A percentile compares a stretch with the other conserved stretches of the same genome.
Conservation (phyloP, 2,113 vertebrate species). For the Bambusicola thoracicus region DNA sequence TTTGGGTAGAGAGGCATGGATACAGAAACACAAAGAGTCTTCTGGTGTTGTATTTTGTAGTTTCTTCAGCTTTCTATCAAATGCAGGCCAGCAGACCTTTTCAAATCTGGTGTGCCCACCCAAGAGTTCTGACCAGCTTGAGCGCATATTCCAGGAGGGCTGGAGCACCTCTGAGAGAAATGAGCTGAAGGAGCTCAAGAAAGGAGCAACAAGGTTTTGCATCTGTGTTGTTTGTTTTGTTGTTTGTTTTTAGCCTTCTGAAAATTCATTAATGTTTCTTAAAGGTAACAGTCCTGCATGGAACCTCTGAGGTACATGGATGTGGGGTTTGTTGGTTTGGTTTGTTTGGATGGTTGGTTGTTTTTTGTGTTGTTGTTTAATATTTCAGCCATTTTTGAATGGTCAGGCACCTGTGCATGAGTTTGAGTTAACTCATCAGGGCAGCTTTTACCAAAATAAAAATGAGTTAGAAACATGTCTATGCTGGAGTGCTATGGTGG, state of each 20-base stretch:
- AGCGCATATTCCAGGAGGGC: neutral
- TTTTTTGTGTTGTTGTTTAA: neutral
- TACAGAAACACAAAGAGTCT: neutral
- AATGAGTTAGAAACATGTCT: neutral
- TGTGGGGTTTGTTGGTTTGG: neutral
- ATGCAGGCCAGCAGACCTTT: neutral
- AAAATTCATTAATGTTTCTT: neutral
- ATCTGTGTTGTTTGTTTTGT: neutral
- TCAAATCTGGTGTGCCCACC: too few relatives aligned
- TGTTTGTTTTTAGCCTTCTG: neutral
- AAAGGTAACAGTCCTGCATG: neutral
- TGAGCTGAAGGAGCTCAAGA: neutral
- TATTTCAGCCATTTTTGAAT: neutral
- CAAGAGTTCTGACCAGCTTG: neutral
- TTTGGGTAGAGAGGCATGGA: rapidly evolving
- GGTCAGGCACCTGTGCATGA: neutral
- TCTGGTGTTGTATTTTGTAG: neutral
- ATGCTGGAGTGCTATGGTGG: neutral
- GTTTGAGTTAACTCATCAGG: neutral
- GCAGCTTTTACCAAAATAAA: neutral
- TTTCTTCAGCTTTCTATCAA: neutral
- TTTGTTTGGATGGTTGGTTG: neutral
- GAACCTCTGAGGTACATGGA: neutral
- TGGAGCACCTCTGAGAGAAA: too few relatives aligned
- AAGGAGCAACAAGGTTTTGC: neutral